Percentiles rank a stretch among this genome's conserved stretches.
phyloP scores from a whole-genome alignment of 1,140 invertebrate genomes.

The Hylaeus volcanicus region DNA sequence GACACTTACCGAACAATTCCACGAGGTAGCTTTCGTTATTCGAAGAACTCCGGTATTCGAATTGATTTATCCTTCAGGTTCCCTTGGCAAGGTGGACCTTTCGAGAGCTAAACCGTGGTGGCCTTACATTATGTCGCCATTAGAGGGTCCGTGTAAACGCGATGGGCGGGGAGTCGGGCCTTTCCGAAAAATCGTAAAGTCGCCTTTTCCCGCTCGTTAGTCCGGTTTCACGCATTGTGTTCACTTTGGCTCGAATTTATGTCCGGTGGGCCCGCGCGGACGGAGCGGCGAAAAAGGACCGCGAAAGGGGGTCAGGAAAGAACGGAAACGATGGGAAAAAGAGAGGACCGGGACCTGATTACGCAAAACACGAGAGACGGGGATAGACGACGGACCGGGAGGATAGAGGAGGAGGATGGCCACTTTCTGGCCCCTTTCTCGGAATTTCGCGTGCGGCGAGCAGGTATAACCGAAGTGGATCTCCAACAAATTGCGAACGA shows the following conservation, averaged over 20 bases:
- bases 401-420: constrained; percentile 30
- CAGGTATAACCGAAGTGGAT: constrained; percentile 50
- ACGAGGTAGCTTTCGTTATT: constrained; percentile 23
- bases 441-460: constrained; percentile 63
- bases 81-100: background rate
- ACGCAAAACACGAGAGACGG: constrained; percentile 23
- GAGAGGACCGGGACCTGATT: constrained; percentile 23
- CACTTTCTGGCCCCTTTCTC: constrained; percentile 67
- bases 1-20: background rate
- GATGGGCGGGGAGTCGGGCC: background rate
- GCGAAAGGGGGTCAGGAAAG: constrained; percentile 38
- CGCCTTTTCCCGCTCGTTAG: constrained; percentile 59
- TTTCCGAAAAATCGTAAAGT: constrained; percentile 59
- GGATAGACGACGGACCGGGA: constrained; percentile 20
- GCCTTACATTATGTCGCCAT: constrained; percentile 19
- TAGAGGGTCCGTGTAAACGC: constrained; percentile 19
- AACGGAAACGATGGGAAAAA: constrained; percentile 27
- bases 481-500: constrained; percentile 68
- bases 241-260: constrained; percentile 65
- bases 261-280: constrained; percentile 43
- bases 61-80: background rate
- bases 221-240: constrained; percentile 55
- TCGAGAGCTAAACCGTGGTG: background rate
- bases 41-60: background rate
- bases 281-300: constrained; percentile 43